These are phyloP conservation scores for Sebastes flavidus DNA, from an alignment of 2,797 vertebrate genomes.

Conservation along the genomic window DNA sequence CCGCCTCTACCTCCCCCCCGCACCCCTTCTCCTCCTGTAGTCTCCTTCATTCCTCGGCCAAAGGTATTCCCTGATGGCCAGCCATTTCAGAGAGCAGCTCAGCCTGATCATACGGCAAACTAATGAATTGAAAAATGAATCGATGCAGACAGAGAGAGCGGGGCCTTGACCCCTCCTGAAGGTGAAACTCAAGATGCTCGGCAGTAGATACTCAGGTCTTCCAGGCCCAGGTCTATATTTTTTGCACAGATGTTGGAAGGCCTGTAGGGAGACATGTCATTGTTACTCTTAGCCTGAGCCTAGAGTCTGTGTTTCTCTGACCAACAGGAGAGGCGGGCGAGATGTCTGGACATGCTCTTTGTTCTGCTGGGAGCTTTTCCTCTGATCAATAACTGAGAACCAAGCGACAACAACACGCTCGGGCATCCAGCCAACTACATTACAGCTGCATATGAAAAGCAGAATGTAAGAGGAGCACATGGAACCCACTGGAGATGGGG, in stretches of 20 bases:
- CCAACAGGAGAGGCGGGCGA: slow-evolving; percentile 65
- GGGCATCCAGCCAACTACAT: slow-evolving; percentile 78
- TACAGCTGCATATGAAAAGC: slow-evolving; percentile 74
- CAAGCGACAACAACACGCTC: slow-evolving; percentile 74
- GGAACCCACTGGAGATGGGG: slow-evolving; percentile 71
- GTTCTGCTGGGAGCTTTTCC: slow-evolving; percentile 72
- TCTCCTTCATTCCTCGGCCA: slow-evolving; percentile 75
- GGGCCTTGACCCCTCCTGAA: slow-evolving; percentile 83
- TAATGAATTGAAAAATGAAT: slow-evolving; percentile 88
- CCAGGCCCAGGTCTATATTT: slow-evolving; percentile 80
- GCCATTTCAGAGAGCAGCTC: slow-evolving; percentile 82
- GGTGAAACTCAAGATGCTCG: slow-evolving; percentile 80
- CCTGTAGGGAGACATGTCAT: slow-evolving; percentile 75
- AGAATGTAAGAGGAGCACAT: slow-evolving; percentile 76
- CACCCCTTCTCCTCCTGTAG: slow-evolving; percentile 63
- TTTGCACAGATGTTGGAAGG: slow-evolving; percentile 84
- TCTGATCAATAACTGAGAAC: slow-evolving; percentile 78
- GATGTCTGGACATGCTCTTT: slow-evolving; percentile 80
- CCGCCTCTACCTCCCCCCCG: slow-evolving; percentile 60
- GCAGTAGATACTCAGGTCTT: slow-evolving; percentile 79
- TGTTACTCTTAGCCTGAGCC: slow-evolving; percentile 66
- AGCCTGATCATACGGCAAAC: slow-evolving; percentile 83
- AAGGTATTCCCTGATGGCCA: slow-evolving; percentile 81
- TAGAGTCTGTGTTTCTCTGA: slow-evolving; percentile 67
- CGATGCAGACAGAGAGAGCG: slow-evolving; percentile 79